A percentile compares a stretch with the other conserved stretches of the same genome.
These are phyloP conservation scores for Forbesichthys papilliferus DNA, from an alignment of 2,113 vertebrate genomes.

Conservation along the genomic window DNA sequence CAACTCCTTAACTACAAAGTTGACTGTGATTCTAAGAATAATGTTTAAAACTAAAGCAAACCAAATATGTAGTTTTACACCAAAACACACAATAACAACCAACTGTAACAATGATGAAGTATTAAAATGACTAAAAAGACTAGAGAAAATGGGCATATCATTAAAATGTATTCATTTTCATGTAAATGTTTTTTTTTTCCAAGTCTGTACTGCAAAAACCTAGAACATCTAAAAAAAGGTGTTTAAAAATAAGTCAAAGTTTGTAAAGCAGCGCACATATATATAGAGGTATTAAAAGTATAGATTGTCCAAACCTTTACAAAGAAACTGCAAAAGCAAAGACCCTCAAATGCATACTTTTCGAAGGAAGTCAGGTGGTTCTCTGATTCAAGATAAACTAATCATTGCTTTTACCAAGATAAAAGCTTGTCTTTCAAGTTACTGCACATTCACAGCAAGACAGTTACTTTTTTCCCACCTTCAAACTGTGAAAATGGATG, in stretches of 20 bases:
- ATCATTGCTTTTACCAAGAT: conserved; percentile 5
- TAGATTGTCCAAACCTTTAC: not conserved
- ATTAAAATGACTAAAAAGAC: not conserved
- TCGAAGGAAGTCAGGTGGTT: not conserved
- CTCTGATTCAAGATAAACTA: not conserved
- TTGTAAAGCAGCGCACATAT: not conserved
- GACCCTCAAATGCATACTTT: not conserved
- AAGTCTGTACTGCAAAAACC: no score
- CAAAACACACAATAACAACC: not conserved
- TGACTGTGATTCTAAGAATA: not conserved
- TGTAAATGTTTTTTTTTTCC: no score
- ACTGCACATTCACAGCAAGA: not conserved
- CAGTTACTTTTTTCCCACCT: conserved; percentile 1
- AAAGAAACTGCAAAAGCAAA: not conserved
- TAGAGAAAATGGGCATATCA: no score
- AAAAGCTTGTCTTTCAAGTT: not conserved
- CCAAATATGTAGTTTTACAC: not conserved
- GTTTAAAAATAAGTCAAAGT: not conserved
- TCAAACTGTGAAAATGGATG: conserved; percentile 2
- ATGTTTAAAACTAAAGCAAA: no score
- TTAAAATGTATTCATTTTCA: no score
- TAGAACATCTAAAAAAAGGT: no score
- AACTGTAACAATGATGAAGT: not conserved
- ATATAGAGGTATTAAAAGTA: not conserved
- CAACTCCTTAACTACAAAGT: not conserved